Percentiles rank a stretch among this genome's conserved stretches.
phyloP scores from a whole-genome alignment of 2,888 invertebrate species.

The Rutpela maculata region DNA sequence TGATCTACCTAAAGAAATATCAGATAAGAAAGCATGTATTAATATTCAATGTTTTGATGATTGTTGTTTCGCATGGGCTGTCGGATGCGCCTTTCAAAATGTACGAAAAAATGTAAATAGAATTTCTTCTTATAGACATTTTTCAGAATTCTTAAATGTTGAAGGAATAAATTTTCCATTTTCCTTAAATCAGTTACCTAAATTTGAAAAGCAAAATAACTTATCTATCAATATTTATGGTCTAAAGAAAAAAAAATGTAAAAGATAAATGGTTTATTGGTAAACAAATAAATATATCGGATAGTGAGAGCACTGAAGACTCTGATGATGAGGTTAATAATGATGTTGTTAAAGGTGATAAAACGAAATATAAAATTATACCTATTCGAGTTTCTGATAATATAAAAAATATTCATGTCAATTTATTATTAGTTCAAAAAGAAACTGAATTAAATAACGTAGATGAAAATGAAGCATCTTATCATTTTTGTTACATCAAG shows the following conservation, averaged over 20 bases:
- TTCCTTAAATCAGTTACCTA: not conserved
- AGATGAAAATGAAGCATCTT: no score
- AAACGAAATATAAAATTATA: no score
- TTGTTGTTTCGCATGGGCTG: conserved; percentile 11
- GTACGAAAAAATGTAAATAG: not conserved
- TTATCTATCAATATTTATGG: conserved; percentile 1
- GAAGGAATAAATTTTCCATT: conserved; percentile 5
- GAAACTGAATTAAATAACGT: no score
- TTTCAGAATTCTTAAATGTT: conserved; percentile 2
- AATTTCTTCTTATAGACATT: conserved; percentile 11
- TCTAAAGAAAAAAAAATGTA: not conserved
- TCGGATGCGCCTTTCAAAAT: not conserved
- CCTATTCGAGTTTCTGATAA: no score
- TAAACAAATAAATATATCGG: conserved; percentile 4
- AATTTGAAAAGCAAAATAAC: conserved; percentile 5
- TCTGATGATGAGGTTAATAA: no score
- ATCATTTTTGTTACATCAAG: no score
- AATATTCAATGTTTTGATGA: conserved; percentile 9
- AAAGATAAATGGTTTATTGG: conserved; percentile 1
- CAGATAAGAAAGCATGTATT: not conserved
- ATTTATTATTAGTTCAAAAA: no score
- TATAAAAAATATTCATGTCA: no score
- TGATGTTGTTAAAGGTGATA: no score
- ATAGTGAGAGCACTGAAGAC: not conserved
- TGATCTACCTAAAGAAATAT: conserved; percentile 10